Conservation (phyloP, 2,797 vertebrate genomes). For the Liasis olivaceus region DNA sequence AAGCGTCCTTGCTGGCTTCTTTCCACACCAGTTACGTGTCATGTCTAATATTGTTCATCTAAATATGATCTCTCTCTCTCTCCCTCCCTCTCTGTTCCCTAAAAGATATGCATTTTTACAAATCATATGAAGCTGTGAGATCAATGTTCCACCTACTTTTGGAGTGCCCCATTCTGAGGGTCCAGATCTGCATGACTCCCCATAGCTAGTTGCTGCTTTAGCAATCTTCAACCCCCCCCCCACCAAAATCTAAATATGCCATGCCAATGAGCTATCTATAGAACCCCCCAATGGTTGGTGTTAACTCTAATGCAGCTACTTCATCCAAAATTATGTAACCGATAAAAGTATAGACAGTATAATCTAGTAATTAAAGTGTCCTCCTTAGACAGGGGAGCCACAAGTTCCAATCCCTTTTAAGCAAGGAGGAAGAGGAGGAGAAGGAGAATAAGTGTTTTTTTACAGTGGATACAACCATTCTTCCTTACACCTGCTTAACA, state of each 20-base stretch:
- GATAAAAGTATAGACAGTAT: background rate
- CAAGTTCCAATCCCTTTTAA: background rate
- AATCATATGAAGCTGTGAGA: background rate
- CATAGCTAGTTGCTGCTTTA: background rate
- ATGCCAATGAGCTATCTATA: background rate
- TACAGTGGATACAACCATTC: background rate
- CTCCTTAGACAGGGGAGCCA: background rate
- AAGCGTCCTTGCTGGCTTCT: background rate
- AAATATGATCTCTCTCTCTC: background rate
- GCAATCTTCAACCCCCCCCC: background rate
- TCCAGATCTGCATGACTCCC: background rate
- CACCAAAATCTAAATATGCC: background rate
- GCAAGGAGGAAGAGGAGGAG: background rate
- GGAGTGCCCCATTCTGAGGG: background rate
- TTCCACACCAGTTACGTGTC: background rate
- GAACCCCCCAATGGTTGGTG: background rate
- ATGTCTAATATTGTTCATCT: background rate
- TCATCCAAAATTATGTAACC: background rate
- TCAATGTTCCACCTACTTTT: background rate
- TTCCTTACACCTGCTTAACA: background rate
- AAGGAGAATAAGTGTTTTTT: background rate
- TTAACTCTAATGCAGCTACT: background rate
- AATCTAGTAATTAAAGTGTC: background rate
- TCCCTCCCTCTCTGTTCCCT: background rate
- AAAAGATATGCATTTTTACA: background rate